Evolutionary conservation across 2,797 vertebrate genomes (phyloP).

Genomic region (Chanos chanos): DNA sequence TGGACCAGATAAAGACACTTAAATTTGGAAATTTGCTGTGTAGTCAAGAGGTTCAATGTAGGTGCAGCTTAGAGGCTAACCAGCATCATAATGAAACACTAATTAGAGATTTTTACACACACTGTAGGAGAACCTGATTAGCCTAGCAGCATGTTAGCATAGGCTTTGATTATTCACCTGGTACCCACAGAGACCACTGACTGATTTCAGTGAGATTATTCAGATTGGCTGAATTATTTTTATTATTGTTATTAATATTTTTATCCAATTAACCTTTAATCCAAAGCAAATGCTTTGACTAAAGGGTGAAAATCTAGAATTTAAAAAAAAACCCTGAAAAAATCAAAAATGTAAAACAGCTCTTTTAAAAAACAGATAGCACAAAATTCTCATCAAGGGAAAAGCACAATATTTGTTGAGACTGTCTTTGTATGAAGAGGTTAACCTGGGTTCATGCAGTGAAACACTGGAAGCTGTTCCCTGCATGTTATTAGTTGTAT

Average conservation of each 20-base stretch:
- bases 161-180: not conserved
- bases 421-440: too few relatives aligned
- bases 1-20: too few relatives aligned
- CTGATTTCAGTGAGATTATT: not conserved
- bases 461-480: not conserved
- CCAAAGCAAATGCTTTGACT: not conserved
- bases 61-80: not conserved
- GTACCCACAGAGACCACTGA: slow-evolving; percentile 1
- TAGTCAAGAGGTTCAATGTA: not conserved
- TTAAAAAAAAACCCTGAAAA: too few relatives aligned
- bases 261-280: not conserved
- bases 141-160: slow-evolving; percentile 5
- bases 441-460: too few relatives aligned
- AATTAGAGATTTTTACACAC: too few relatives aligned
- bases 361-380: not conserved
- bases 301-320: too few relatives aligned
- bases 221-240: not conserved
- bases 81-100: too few relatives aligned
- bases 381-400: not conserved
- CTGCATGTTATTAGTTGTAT: not conserved
- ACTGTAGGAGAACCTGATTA: slow-evolving; percentile 20
- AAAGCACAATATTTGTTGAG: too few relatives aligned
- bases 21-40: too few relatives aligned
- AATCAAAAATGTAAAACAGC: too few relatives aligned
- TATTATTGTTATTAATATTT: not conserved